A percentile compares a stretch with the other conserved stretches of the same genome.
Conservation (phyloP, 2,797 vertebrate genomes). For the Danio albolineatus region DNA sequence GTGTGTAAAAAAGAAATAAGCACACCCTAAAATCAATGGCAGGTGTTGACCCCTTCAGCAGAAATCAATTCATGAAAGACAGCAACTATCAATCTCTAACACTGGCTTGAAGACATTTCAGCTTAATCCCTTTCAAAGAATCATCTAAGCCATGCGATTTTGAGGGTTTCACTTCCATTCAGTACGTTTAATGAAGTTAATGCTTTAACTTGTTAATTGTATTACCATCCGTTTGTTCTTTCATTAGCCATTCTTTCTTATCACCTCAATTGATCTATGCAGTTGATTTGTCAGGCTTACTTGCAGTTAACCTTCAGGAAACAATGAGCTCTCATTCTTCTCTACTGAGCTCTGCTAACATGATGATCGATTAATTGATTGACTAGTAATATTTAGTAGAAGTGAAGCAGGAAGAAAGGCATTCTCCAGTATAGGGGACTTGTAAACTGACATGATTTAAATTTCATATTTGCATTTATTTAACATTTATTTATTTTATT, state of each 20-base stretch:
- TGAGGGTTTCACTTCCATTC: not conserved
- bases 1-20: not conserved
- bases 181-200: not conserved
- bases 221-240: not conserved
- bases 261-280: not conserved
- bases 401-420: not conserved
- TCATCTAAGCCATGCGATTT: conserved; percentile 5
- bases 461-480: too few relatives aligned
- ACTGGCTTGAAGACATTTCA: conserved; percentile 6
- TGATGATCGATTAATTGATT: not conserved
- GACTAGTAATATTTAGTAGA: not conserved
- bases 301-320: not conserved
- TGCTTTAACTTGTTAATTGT: conserved; percentile 6
- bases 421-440: not conserved
- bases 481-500: too few relatives aligned
- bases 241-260: conserved; percentile 2
- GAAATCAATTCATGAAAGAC: conserved; percentile 27
- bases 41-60: conserved; percentile 29
- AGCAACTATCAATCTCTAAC: conserved; percentile 24
- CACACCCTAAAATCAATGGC: conserved; percentile 8
- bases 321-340: not conserved
- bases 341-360: not conserved
- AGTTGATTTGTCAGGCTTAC: not conserved
- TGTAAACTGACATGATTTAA: not conserved
- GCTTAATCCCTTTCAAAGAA: not conserved